These are phyloP conservation scores for Camptogramma bilineatum DNA, from an alignment of 2,888 invertebrate species.

Conservation along the genomic window DNA sequence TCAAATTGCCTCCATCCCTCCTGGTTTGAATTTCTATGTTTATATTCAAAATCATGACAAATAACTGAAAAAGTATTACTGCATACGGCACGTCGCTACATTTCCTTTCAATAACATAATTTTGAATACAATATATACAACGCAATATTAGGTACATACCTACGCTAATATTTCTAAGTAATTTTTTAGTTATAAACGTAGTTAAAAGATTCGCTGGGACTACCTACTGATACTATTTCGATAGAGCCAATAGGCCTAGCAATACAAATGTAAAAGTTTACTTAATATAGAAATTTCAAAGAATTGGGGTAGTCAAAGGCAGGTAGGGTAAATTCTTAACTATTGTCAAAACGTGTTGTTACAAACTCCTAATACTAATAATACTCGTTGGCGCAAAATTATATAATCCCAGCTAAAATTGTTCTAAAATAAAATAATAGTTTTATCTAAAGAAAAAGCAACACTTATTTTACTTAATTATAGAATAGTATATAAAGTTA, in stretches of 20 bases:
- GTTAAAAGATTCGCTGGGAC: slow-evolving; percentile 30
- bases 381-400: slow-evolving; percentile 24
- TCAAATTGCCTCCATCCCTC: too few species aligned
- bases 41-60: too few species aligned
- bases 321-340: slow-evolving; percentile 13
- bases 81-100: slow-evolving; percentile 43
- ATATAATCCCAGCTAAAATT: slow-evolving; percentile 58
- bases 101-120: slow-evolving; percentile 24
- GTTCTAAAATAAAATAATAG: slow-evolving; percentile 53
- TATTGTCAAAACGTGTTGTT: slow-evolving; percentile 10
- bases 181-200: slow-evolving; percentile 13
- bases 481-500: slow-evolving; percentile 34
- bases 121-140: slow-evolving; percentile 10
- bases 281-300: slow-evolving; percentile 6
- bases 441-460: slow-evolving; percentile 67
- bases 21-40: too few species aligned
- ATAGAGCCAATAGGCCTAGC: slow-evolving; percentile 12
- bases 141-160: slow-evolving; percentile 15
- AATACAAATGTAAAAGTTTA: slow-evolving; percentile 16
- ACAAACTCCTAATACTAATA: slow-evolving; percentile 13
- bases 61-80: slow-evolving; percentile 29
- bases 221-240: slow-evolving; percentile 6
- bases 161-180: slow-evolving; percentile 26
- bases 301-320: slow-evolving; percentile 6
- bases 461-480: slow-evolving; percentile 54